These are phyloP conservation scores for Lissocephala sabroskyi DNA, from an alignment of 2,888 invertebrate genomes.

Conservation along the genomic window DNA sequence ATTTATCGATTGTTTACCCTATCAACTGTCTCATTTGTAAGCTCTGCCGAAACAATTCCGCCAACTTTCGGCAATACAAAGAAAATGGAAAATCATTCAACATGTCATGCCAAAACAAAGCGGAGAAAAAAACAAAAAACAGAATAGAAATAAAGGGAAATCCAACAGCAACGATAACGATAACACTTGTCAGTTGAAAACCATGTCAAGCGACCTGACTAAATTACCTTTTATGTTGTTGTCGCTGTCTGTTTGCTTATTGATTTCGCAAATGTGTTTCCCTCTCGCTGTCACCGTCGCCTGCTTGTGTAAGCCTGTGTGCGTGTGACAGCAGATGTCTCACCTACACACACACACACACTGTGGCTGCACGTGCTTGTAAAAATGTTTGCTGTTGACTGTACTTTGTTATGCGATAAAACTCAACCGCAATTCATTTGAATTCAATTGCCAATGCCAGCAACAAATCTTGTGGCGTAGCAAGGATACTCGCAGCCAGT, in stretches of 20 bases:
- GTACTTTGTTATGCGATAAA: constrained; percentile 29
- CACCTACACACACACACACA: too few species aligned
- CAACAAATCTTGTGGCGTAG: constrained; percentile 23
- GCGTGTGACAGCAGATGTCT: constrained; percentile 15
- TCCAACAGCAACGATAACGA: constrained; percentile 17
- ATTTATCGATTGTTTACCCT: too few species aligned
- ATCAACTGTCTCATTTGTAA: too few species aligned
- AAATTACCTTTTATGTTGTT: constrained; percentile 45
- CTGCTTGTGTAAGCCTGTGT: neutral
- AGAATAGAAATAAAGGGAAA: constrained; percentile 14
- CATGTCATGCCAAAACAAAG: neutral
- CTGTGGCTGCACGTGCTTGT: too few species aligned
- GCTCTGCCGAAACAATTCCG: too few species aligned
- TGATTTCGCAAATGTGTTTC: constrained; percentile 38
- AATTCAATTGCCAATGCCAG: constrained; percentile 52
- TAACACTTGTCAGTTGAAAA: constrained; percentile 50
- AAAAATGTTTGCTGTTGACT: neutral
- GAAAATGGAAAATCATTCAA: too few species aligned
- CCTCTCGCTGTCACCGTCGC: too few species aligned
- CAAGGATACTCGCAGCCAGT: too few species aligned
- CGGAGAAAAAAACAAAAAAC: neutral
- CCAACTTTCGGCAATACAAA: too few species aligned
- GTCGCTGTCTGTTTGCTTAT: constrained; percentile 24
- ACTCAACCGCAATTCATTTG: constrained; percentile 58
- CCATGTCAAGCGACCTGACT: constrained; percentile 58